Evolutionary conservation across 2,797 vertebrate species (phyloP), one percentile per base, ranked within the genome.

Genomic region (Heliangelus exortis): DNA sequence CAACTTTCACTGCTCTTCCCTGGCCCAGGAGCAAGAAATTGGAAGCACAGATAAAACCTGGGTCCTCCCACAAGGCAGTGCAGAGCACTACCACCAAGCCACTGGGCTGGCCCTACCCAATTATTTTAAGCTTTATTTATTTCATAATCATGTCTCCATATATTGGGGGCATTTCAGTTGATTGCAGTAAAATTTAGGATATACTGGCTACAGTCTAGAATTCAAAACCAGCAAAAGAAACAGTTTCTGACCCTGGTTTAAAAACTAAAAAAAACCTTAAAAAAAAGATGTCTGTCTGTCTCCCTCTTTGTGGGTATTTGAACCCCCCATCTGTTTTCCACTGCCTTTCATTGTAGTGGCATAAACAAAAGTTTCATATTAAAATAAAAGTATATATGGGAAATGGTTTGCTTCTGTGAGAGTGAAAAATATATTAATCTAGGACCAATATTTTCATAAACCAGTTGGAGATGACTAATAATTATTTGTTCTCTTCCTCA

Each of bases 51-150:
- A 91, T 12, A 7, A 73, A 95, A 74, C 91, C 88, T 90, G 84
- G 95, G 85, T 95, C 89, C 81, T 96, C 91, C 96, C 68, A 29
- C 73, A 69, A 95, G 97, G 96, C 95, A 97, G 94, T 97, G 93
- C 94, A 97, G 92, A 97, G 95, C 97, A 61, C 92, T 96, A 84
- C 96, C 94, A 43, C 84, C 90, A 96, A 94, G 95, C 90, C 90
- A 66, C 93, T 95, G 95, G 96, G 96, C 97, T 97, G 97, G 97
- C 96, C 97, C 97, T 96, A 50, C 96, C 93, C 93, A 93, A 65
- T 89, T 97, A 91, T 92, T 93, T 92, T 93, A 96, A 94, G 92
- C 78, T 92, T 96, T 98, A 98, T 98, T 98, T 98, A 98, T 98
- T 98, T 97, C 97, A 97, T 89, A 98, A 96, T 97, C 93, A 89